phyloP scores from a whole-genome alignment of 2,888 invertebrate species.

The Ecliptopera silaceata region DNA sequence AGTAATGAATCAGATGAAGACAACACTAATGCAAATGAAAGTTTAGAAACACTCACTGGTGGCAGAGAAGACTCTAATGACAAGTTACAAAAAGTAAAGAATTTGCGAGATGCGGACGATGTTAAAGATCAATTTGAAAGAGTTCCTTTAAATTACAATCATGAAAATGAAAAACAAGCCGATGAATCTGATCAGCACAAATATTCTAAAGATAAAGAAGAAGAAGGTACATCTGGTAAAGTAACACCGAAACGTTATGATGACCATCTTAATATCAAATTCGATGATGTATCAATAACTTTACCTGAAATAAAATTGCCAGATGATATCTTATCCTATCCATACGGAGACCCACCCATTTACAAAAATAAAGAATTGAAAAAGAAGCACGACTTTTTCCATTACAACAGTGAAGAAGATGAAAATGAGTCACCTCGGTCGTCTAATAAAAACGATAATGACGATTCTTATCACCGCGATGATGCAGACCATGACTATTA shows the following conservation, averaged over 20 bases:
- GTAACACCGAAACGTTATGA: conserved; percentile 59
- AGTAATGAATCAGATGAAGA: conserved; percentile 50
- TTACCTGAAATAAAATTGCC: conserved; percentile 77
- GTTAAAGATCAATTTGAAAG: conserved; percentile 76
- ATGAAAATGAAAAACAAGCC: conserved; percentile 45
- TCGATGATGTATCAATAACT: conserved; percentile 68
- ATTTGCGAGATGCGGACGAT: conserved; percentile 44
- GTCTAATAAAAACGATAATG: conserved; percentile 32
- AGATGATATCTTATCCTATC: conserved; percentile 69
- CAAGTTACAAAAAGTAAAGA: conserved; percentile 40
- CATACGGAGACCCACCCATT: conserved; percentile 48
- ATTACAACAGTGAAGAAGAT: conserved; percentile 48
- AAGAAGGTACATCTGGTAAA: conserved; percentile 55
- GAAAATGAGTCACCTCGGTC: conserved; percentile 33
- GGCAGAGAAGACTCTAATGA: conserved; percentile 42
- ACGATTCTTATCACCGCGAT: conserved; percentile 40
- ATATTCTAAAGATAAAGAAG: conserved; percentile 38
- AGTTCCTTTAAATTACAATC: conserved; percentile 73
- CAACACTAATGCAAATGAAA: conserved; percentile 44
- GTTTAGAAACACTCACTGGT: conserved; percentile 52
- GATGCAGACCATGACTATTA: conserved; percentile 38
- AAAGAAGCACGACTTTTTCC: conserved; percentile 44
- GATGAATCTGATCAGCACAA: conserved; percentile 24
- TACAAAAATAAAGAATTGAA: conserved; percentile 45
- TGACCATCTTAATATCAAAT: conserved; percentile 69